Evolutionary conservation across 2,888 invertebrate species (phyloP), one percentile per base, ranked within the genome.

Genomic region (Tubulanus polymorphus): DNA sequence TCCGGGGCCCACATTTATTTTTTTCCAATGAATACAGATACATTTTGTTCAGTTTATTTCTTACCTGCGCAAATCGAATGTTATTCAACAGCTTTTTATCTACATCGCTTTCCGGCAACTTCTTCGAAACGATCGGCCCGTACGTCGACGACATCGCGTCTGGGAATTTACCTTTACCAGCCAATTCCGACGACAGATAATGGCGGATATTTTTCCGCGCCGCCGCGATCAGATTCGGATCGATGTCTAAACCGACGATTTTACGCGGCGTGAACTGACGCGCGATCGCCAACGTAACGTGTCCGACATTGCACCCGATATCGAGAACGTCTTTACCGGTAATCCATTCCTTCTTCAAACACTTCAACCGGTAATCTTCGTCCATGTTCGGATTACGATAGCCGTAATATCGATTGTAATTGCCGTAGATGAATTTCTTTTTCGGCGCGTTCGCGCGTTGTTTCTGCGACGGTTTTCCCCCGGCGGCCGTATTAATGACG

Each of bases 281-380:
- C 0, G 93, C 97, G 49, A 99, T 85, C 0, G 89, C 87, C 37
- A 96, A 84, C 10, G 97, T 93, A 65, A 99, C 86, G 76, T 94
- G 92, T 1, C 99, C 99, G 59, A 93, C 90, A 81, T 99, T 99
- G 80, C 97, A 99, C 18, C 99, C 99, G 73, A 99, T 90, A 75
- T 99, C 99, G 62, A 99, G 82, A 46, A 97, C 88, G 79, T 93
- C 91, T 80, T 91, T 94, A 2, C 88, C 88, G 62, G 87, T 84
- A 78, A 97, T 95, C 73, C 95, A 84, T 69, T 92, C 88, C 45
- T 85, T 82, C 69, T 90, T 86, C 70, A 97, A 88, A 54, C 89
- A 87, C 70, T 87, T 86, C 64, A 97, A 81, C 52, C 99, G 85
- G 46, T 88, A 85, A 79, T 97, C 97, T 32, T 67, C 61, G 28